Base-by-base conservation (phyloP, 2,888 invertebrate genomes). In the Leptopterna dolabrata region DNA sequence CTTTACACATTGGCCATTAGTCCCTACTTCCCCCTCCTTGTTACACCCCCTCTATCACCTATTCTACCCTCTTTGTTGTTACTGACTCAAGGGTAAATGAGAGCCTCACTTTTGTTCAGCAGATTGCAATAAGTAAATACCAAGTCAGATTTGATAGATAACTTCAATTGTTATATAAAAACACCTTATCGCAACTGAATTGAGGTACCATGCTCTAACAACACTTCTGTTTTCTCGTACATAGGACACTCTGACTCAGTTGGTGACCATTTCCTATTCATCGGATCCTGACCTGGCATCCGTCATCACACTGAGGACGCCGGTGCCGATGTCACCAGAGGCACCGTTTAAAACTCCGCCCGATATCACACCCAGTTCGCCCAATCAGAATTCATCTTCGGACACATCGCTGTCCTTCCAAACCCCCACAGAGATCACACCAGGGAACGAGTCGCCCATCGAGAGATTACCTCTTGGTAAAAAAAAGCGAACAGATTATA, bases 351-450 rank as follows among this genome's bases (percentile, higher is more conserved):
- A 76, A 24, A 87, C 88, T 24, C 84, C 88, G 43, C 83, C 76
- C 7, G 87, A 87, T 78, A 36, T 85, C 63, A 87, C 87, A 1
- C 87, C 87, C 27, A 82, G 47, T 41, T 87, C 87, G 63, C 88
- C 88, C 27, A 76, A 85, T 13, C 83, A 84, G 9, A 89, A 89
- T 19, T 89, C 90, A 1, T 87, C 88, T 14, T 89, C 89, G n/a
- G 88, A 89, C 76, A 88, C 89, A 11, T 88, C 89, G 1, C 85
- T 89, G 30, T 88, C 89, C 55, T 90, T 89, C 82, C 89, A 88
- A 63, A 90, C 90, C 4, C 89, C 89, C 6, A 87, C 89, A 0
- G 88, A 89, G 43, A 82, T 82, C 81, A 87, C 86, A 0, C 83
- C 82, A 0, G 87, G 86, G 9, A 87, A 19, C 45, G 80, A 87